Conservation (phyloP, 2,888 invertebrate genomes). For the Epirrhoe tristata region DNA sequence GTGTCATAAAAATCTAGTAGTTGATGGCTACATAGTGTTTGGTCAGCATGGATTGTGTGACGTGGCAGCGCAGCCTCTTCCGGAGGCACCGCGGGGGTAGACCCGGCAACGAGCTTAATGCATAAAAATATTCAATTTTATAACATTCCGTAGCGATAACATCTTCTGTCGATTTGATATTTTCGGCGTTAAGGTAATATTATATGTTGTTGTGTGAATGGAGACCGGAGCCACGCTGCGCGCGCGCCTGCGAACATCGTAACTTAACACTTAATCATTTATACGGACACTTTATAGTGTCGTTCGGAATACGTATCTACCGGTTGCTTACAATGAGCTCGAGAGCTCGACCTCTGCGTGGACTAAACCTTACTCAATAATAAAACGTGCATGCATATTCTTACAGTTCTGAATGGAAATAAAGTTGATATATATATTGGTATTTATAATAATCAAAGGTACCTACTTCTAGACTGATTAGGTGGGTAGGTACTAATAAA, state of each 20-base stretch:
- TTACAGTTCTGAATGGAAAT: slow-evolving; percentile 11
- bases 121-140: slow-evolving; percentile 84
- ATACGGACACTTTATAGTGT: slow-evolving; percentile 77
- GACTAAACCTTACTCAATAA: slow-evolving; percentile 7
- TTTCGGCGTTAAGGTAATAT: slow-evolving; percentile 83
- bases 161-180: slow-evolving; percentile 84
- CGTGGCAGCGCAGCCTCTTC: slow-evolving; percentile 30
- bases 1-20: slow-evolving; percentile 68
- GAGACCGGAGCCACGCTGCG: slow-evolving; percentile 75
- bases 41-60: slow-evolving; percentile 10
- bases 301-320: slow-evolving; percentile 50
- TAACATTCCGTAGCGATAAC: slow-evolving; percentile 81
- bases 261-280: slow-evolving; percentile 85
- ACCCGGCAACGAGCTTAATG: slow-evolving; percentile 62
- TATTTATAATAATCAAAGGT: background rate
- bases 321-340: slow-evolving; percentile 46
- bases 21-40: slow-evolving; percentile 46
- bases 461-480: background rate
- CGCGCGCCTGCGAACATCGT: slow-evolving; percentile 73
- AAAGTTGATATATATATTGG: background rate
- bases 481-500: background rate
- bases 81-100: slow-evolving; percentile 75
- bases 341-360: slow-evolving; percentile 35
- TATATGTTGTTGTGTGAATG: slow-evolving; percentile 75
- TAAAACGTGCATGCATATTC: slow-evolving; percentile 16